A percentile compares a stretch with the other conserved stretches of the same genome.
Conservation (phyloP, 2,113 vertebrate genomes). For the Cygnus buccinator region DNA sequence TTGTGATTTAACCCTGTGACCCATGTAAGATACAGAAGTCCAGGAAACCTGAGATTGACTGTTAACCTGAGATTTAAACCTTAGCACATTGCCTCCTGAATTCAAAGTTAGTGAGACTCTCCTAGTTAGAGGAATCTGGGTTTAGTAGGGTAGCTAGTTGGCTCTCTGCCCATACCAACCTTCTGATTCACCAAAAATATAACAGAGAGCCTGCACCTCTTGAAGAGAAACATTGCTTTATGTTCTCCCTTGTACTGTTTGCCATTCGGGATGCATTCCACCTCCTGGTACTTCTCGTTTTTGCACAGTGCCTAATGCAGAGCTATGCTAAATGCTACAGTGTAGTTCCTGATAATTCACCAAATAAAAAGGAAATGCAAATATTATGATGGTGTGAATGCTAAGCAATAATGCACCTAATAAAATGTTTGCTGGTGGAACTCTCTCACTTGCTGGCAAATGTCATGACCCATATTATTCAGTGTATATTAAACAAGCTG, state of each 20-base stretch:
- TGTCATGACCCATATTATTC: constrained; percentile 71
- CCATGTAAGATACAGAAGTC: neutral
- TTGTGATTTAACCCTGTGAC: neutral
- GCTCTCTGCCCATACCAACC: neutral
- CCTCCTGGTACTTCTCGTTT: neutral
- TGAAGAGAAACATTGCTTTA: neutral
- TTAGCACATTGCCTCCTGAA: neutral
- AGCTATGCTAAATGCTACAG: neutral
- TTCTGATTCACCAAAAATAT: neutral
- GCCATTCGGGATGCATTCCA: neutral
- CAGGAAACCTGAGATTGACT: neutral
- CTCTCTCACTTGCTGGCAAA: constrained; percentile 62
- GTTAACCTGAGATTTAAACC: neutral
- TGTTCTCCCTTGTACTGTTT: neutral
- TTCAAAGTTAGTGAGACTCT: neutral
- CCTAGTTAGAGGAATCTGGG: neutral
- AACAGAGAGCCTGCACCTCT: neutral
- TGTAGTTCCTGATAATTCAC: neutral
- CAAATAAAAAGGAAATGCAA: constrained; percentile 1
- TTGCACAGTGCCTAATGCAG: neutral
- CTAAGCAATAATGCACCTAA: neutral
- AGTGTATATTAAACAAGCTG: constrained; percentile 72
- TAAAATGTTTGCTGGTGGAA: constrained; percentile 41
- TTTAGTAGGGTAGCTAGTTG: neutral
- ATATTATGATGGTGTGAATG: neutral